phyloP scores from a whole-genome alignment of 2,888 invertebrate species.

The Conomelus anceps region DNA sequence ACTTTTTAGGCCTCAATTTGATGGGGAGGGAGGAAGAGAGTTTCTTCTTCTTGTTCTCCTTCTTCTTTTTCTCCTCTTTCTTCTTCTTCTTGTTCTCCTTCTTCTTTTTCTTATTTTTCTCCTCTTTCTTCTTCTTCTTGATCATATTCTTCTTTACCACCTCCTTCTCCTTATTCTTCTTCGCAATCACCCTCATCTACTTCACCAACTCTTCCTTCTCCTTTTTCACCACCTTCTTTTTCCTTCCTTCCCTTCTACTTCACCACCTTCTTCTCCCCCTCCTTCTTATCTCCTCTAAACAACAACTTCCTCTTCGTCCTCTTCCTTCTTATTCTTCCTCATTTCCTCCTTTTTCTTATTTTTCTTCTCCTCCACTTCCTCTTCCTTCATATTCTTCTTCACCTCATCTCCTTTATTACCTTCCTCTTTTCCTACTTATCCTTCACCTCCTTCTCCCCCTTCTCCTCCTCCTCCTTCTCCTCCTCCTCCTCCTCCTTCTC shows the following conservation, averaged over 20 bases:
- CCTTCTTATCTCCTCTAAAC: too few relatives aligned
- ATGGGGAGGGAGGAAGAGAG: too few relatives aligned
- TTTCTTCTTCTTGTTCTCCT: too few relatives aligned
- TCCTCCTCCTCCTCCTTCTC: neutral
- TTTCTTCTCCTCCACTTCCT: neutral
- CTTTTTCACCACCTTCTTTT: neutral
- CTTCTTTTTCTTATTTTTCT: conserved; percentile 9
- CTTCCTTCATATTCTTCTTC: neutral
- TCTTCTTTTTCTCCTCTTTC: conserved; percentile 24
- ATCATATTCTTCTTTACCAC: too few relatives aligned
- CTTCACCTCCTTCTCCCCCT: neutral
- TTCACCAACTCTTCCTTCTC: neutral
- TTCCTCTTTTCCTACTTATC: neutral
- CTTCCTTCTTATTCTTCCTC: neutral
- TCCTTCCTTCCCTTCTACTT: neutral
- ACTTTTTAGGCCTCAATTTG: too few relatives aligned
- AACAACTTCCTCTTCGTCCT: too few relatives aligned
- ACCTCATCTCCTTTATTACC: neutral
- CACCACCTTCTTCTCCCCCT: conserved; percentile 21
- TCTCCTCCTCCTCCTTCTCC: neutral
- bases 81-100: conserved; percentile 27
- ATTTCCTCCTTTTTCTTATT: neutral
- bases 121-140: neutral
- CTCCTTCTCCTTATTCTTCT: neutral
- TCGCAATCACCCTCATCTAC: neutral